Percentiles rank a stretch among this genome's conserved stretches.
These are phyloP conservation scores for Anarsia innoxiella DNA, from an alignment of 2,888 invertebrate species.

Conservation along the genomic window DNA sequence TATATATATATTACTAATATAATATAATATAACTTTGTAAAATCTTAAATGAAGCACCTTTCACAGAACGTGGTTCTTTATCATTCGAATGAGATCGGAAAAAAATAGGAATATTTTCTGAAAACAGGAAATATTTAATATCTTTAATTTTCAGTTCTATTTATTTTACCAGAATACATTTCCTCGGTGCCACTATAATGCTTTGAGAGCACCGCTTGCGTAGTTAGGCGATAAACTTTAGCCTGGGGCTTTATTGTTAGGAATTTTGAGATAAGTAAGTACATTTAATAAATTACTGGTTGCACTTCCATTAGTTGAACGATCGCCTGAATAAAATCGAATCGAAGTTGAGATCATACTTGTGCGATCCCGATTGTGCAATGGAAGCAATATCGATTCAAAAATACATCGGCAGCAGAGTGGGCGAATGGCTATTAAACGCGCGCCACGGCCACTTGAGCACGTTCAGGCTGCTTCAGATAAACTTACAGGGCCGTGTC, in stretches of 20 bases:
- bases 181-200: no score
- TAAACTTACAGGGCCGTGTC: conserved; percentile 10
- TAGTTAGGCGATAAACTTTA: no score
- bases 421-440: conserved; percentile 33
- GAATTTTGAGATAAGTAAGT: conserved; percentile 6
- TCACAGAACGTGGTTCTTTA: no score
- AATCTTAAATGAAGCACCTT: no score
- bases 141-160: no score
- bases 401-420: conserved; percentile 35
- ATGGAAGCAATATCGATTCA: conserved; percentile 42
- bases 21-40: no score
- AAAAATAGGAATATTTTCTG: no score
- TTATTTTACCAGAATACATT: no score
- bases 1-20: no score
- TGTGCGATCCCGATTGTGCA: conserved; percentile 36
- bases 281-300: conserved; percentile 10
- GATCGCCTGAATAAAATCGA: conserved; percentile 26
- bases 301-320: conserved; percentile 23
- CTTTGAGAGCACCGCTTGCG: no score
- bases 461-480: conserved; percentile 50
- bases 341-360: conserved; percentile 17
- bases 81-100: no score
- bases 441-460: conserved; percentile 45
- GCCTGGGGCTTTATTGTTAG: conserved; percentile 1
- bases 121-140: no score